Evolutionary conservation across 2,797 vertebrate species (phyloP).

Genomic region (Sternarchorhynchus goeldii): DNA sequence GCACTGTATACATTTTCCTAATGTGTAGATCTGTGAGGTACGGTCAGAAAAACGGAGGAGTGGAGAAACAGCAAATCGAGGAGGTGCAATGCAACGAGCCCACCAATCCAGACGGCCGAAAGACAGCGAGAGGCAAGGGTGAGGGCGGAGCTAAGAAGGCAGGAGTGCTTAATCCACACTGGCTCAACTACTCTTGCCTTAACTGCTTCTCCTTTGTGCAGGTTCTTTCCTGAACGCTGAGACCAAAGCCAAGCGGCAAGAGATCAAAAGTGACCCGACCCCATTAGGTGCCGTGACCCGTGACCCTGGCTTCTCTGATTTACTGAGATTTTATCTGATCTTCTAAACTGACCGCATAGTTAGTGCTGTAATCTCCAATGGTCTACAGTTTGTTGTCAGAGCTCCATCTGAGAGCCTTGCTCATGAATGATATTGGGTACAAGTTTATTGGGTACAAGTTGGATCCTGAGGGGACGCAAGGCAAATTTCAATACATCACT

Average conservation of each 20-base stretch:
- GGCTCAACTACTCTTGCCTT: background rate
- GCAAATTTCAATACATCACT: too few relatives aligned
- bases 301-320: background rate
- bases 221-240: constrained; percentile 88
- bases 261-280: constrained; percentile 93
- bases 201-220: constrained; percentile 59
- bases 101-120: constrained; percentile 25
- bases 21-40: constrained; percentile 17
- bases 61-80: constrained; percentile 37
- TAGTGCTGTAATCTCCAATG: background rate
- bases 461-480: background rate
- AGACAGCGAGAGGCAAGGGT: constrained; percentile 27
- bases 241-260: constrained; percentile 87
- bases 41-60: constrained; percentile 10
- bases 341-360: background rate
- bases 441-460: background rate
- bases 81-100: constrained; percentile 44
- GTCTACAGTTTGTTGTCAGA: background rate
- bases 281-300: constrained; percentile 65
- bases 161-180: background rate
- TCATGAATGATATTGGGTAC: background rate
- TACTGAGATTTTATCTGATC: background rate
- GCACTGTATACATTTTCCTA: background rate
- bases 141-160: background rate
- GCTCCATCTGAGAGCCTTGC: background rate